Base-by-base conservation (phyloP, 2,888 invertebrate genomes). In the Xylophagus ater region DNA sequence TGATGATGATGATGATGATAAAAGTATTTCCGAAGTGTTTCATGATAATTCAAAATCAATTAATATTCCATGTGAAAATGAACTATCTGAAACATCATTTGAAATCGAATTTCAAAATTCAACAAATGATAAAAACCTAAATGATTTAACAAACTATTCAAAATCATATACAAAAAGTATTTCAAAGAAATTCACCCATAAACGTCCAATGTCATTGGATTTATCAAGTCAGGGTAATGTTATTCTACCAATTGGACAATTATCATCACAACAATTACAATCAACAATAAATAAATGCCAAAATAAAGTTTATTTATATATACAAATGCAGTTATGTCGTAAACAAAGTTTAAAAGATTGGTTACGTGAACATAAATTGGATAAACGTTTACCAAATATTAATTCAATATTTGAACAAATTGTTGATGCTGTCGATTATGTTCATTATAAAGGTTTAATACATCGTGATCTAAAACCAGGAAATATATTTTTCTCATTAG, bases 281-380 rank as follows among this genome's bases (percentile, higher is more conserved):
- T 14, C 10, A n/a, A 31, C 5, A n/a, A 26, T 30, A 12, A 32
- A 26, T 10, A 32, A 28, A 19, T 48, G 48, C 32, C 56, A 54
- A 33, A 59, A 65, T 7, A 72, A 71, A 56, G 76, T 82, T 57
- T 89, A 82, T 61, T 72, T 97, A 12, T 96, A 90, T 60, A 97
- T 97, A 59, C 96, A 97, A 68, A 97, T 97, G 96, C 93, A 97
- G 65, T 67, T 97, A 45, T 97, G 96, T 55, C 76, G 78, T 37
- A 77, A 81, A 53, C 81, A 88, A 53, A 93, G 88, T 47, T 68
- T 98, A 25, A 81, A 85, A 54, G 90, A 94, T 54, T 97, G 96
- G 97, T 68, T 97, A 24, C 66, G 72, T 36, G 67, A 70, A 13
- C 75, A 80, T 52, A 58, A 66, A 1, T 60, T 59, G 13, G 62